Percentiles rank a stretch among this genome's conserved stretches.
phyloP scores from a whole-genome alignment of 2,888 invertebrate species.

The Mesorhabditis sp. region DNA sequence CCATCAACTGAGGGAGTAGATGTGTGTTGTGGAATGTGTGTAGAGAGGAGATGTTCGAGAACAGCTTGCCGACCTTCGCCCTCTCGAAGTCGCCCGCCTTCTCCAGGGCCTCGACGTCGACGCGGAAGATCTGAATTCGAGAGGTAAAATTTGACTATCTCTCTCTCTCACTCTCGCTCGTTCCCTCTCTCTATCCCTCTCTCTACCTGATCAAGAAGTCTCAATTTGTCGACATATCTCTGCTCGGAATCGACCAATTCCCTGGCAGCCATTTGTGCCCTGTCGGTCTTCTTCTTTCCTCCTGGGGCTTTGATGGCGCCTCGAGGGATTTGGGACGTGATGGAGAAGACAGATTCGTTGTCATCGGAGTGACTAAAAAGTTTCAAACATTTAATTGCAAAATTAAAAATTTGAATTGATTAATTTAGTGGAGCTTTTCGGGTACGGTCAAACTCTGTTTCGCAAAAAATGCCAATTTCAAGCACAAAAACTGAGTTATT shows the following conservation, averaged over 20 bases:
- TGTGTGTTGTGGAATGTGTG: slow-evolving; percentile 70
- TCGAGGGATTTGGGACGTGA: neutral
- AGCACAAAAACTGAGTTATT: too few species aligned
- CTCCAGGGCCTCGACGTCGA: neutral
- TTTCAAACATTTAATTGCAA: too few species aligned
- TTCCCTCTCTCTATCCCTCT: neutral
- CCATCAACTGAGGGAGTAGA: slow-evolving; percentile 67
- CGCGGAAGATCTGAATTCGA: neutral
- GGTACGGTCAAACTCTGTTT: too few species aligned
- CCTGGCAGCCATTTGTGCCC: slow-evolving; percentile 63
- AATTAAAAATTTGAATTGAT: too few species aligned
- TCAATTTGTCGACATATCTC: slow-evolving; percentile 67
- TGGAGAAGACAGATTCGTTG: slow-evolving; percentile 18
- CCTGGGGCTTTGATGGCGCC: neutral
- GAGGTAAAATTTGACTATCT: neutral
- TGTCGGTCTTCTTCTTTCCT: slow-evolving; percentile 40
- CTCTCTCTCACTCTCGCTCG: neutral
- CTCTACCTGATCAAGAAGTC: slow-evolving; percentile 67
- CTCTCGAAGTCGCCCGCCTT: neutral
- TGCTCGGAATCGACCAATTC: slow-evolving; percentile 68
- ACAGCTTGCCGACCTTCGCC: slow-evolving; percentile 63
- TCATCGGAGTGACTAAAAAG: neutral
- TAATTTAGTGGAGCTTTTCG: too few species aligned
- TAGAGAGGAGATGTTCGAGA: slow-evolving; percentile 69
- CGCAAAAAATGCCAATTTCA: too few species aligned